Evolutionary conservation across 2,888 invertebrate species (phyloP).

Genomic region (Arctia plantaginis): DNA sequence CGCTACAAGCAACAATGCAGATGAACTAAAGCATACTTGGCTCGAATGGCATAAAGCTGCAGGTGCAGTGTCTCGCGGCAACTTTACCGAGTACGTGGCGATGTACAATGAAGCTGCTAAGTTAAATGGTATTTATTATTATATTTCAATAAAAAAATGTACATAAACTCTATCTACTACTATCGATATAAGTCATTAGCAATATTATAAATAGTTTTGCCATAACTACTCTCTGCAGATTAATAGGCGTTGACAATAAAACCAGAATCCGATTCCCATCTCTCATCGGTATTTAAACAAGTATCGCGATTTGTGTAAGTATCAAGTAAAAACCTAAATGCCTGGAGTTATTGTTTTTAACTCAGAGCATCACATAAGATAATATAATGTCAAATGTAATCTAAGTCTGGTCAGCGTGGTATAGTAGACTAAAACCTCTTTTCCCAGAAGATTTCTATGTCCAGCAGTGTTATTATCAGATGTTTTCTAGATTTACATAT

Average conservation of each 20-base stretch:
- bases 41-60: conserved; percentile 92
- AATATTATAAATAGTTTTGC: background rate
- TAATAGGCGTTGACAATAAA: background rate
- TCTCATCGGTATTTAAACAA: background rate
- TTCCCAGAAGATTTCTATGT: background rate
- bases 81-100: conserved; percentile 89
- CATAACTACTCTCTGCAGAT: background rate
- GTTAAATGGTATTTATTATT: conserved; percentile 85
- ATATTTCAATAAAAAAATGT: background rate
- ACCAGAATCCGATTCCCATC: background rate
- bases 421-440: too few relatives aligned
- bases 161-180: background rate
- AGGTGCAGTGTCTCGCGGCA: conserved; percentile 88
- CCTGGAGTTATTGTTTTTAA: background rate
- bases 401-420: too few relatives aligned
- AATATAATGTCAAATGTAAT: too few relatives aligned
- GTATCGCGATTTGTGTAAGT: background rate
- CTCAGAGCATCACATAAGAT: too few relatives aligned
- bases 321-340: too few relatives aligned
- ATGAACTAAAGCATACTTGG: conserved; percentile 93
- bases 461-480: background rate
- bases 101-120: conserved; percentile 90
- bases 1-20: conserved; percentile 89
- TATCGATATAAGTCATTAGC: background rate
- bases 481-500: background rate